Conservation (phyloP, 1,140 invertebrate species). For the Arion vulgaris region DNA sequence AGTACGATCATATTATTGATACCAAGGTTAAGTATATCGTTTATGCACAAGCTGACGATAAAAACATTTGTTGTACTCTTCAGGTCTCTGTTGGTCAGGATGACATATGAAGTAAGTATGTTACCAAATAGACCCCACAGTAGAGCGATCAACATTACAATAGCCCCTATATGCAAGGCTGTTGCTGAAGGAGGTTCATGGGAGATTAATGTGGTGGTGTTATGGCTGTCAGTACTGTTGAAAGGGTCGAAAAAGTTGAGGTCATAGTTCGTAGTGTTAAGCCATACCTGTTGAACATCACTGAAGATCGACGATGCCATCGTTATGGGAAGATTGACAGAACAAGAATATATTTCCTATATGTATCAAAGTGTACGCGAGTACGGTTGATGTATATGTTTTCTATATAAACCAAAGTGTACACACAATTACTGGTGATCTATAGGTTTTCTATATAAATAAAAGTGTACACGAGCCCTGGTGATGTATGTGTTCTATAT, state of each 20-base stretch:
- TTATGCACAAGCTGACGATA: constrained; percentile 71
- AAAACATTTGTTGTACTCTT: constrained; percentile 70
- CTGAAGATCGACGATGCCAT: neutral
- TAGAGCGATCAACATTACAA: constrained; percentile 61
- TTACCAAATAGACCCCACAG: constrained; percentile 63
- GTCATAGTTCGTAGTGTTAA: constrained; percentile 22
- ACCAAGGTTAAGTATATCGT: constrained; percentile 70
- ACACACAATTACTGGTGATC: too few relatives aligned
- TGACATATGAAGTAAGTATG: constrained; percentile 59
- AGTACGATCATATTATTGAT: constrained; percentile 70
- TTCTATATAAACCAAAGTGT: neutral
- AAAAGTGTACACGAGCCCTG: neutral
- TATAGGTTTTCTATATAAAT: too few relatives aligned
- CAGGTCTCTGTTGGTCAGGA: constrained; percentile 60
- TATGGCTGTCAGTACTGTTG: neutral
- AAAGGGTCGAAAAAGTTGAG: neutral
- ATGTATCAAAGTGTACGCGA: neutral
- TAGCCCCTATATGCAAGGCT: constrained; percentile 59
- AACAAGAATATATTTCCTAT: neutral
- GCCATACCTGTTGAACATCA: neutral
- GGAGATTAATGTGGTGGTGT: neutral
- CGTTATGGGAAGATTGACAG: neutral
- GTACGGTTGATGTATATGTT: neutral
- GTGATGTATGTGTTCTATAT: too few relatives aligned
- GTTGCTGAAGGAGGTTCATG: constrained; percentile 50